Percentiles rank a stretch among this genome's conserved stretches.
Evolutionary conservation across 2,888 invertebrate species (phyloP).

Genomic region (Drosophila mercatorum): DNA sequence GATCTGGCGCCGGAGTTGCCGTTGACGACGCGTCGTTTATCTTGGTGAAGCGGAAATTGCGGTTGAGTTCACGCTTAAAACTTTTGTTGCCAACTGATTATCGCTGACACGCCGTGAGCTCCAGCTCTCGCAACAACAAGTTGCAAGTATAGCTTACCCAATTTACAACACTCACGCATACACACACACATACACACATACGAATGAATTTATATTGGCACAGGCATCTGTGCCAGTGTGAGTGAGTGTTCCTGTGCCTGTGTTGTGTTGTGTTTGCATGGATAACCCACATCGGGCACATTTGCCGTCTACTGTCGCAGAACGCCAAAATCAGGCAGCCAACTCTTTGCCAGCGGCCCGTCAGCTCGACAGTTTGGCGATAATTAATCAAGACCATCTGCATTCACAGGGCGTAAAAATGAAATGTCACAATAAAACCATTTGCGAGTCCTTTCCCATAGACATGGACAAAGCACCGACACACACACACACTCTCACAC

Average conservation of each 20-base stretch:
- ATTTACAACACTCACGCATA: slow-evolving; percentile 8
- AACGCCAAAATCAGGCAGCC: slow-evolving; percentile 50
- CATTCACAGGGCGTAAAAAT: slow-evolving; percentile 71
- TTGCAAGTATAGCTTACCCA: slow-evolving; percentile 51
- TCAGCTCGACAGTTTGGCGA: slow-evolving; percentile 57
- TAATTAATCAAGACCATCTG: slow-evolving; percentile 74
- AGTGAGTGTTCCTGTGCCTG: neutral
- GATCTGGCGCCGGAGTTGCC: slow-evolving; percentile 20
- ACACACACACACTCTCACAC: slow-evolving; percentile 11
- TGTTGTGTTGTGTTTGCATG: slow-evolving; percentile 8
- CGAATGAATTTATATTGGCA: neutral
- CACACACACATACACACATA: neutral
- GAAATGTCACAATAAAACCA: slow-evolving; percentile 72
- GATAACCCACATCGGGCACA: slow-evolving; percentile 39
- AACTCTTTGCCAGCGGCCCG: slow-evolving; percentile 53
- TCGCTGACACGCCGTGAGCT: slow-evolving; percentile 57
- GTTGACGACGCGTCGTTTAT: slow-evolving; percentile 56
- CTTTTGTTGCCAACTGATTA: slow-evolving; percentile 70
- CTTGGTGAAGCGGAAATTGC: slow-evolving; percentile 66
- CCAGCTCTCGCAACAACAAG: slow-evolving; percentile 41
- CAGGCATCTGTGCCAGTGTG: neutral
- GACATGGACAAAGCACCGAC: slow-evolving; percentile 23
- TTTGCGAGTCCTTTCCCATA: slow-evolving; percentile 58
- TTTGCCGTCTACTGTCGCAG: slow-evolving; percentile 56
- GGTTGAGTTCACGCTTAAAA: slow-evolving; percentile 66